Evolutionary conservation across 1,140 invertebrate genomes (phyloP), one percentile per base, ranked within the genome.

Genomic region (Lordiphosa clarofinis): DNA sequence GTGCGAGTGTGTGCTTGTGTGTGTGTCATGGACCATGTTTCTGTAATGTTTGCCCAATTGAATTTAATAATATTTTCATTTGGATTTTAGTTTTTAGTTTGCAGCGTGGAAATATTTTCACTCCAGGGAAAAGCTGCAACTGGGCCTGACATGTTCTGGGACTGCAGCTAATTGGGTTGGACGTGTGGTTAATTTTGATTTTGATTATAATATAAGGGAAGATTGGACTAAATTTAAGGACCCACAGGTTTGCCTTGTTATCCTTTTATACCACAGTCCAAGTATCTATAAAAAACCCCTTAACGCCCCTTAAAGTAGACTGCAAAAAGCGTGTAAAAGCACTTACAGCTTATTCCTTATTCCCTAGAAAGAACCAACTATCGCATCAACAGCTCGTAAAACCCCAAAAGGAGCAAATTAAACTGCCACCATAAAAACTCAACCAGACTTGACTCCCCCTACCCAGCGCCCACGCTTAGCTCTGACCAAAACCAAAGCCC

Each of bases 51-150:
- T 82, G 78, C 73, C 75, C 76, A 84, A 82, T 82, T 82, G 76
- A 82, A 82, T 82, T 84, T 82, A 82, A 82, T 84, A 82, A 82
- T 82, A 82, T 82, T 82, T 82, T 82, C 78, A 84, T 82, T 82
- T 84, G 73, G 76, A 82, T 78, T 82, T 82, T 69, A 76, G 78
- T 76, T 82, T 84, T 61, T 54, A 76, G 69, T 68, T 59, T 28
- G 5, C 24, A 28, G 57, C 10, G 39, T n/a, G 28, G 47, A 52
- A 64, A 68, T 78, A 76, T 76, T 78, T 76, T 42, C 58, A 59
- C 36, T 55, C 59, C 24, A 7, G 40, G 56, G 46, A 56, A 63
- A 11, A 40, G 35, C 55, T 57, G 7, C 33, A 38, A 33, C 62
- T 68, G 73, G 31, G 44, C 28, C 61, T 58, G 74, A 66, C 66